Evolutionary conservation across 2,888 invertebrate species (phyloP), one percentile per base, ranked within the genome.

Genomic region (Diarsia rubi): DNA sequence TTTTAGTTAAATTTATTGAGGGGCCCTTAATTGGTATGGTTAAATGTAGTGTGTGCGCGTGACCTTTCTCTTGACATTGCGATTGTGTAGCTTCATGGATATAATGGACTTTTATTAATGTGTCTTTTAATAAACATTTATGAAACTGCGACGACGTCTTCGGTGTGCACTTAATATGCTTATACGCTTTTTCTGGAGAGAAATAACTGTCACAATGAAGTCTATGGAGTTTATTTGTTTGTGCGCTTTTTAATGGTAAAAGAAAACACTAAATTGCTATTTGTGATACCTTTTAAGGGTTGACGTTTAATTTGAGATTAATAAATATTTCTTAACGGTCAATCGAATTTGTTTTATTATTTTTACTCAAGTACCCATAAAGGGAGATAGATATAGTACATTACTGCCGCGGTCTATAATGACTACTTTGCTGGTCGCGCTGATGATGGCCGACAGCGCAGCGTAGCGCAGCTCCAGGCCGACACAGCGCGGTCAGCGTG

Each of bases 11-110:
- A 93, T 92, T 93, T 93, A 95, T 93, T 91, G 91, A 93, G 90
- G 91, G 91, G 91, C 89, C 91, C 92, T 91, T 96, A 95, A 95
- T 96, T 96, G 94, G 94, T 93, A 86, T 88, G 86, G 85, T 88
- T 91, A 92, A 93, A 93, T 93, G 88, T 91, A 91, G 90, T 90
- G 90, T 81, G 88, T 86, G 90, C 86, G 85, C 85, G 88, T 91
- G 92, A 93, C 92, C 93, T 93, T 94, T 92, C 86, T 87, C 76
- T 84, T 82, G 86, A 85, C 75, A 85, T 83, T 83, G 87, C 86
- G 78, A 86, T 88, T 86, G 83, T 83, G 80, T 81, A 80, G 75
- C 62, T 78, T 74, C 85, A 82, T 84, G 83, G 69, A 81, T 84
- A 84, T 86, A 84, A 85, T 86, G 84, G 81, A 78, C 84, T 49